Evolutionary conservation across 2,113 vertebrate species (phyloP).

Genomic region (Corydoras sp.): DNA sequence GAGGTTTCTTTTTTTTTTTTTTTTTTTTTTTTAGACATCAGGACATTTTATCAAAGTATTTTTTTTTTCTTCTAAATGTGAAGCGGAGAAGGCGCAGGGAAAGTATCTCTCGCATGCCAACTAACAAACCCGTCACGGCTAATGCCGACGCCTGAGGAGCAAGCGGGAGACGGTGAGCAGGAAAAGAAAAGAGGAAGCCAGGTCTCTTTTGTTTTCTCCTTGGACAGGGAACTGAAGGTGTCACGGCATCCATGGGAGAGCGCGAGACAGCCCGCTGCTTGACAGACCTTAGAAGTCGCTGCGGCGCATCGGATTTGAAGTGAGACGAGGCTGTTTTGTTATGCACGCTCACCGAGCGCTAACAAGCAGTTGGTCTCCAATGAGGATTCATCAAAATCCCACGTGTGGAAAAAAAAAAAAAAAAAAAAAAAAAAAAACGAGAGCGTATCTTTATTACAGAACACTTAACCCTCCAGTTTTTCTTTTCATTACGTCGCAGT

Average conservation of each 20-base stretch:
- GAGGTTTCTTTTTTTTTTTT: too few relatives aligned
- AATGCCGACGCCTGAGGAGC: conserved; percentile 48
- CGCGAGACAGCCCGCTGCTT: conserved; percentile 56
- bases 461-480: not conserved
- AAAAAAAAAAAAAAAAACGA: not conserved
- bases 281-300: conserved; percentile 66
- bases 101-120: conserved; percentile 36
- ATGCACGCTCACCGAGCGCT: conserved; percentile 63
- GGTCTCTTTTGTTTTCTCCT: conserved; percentile 48
- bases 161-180: conserved; percentile 58
- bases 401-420: not conserved
- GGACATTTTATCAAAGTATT: conserved; percentile 38
- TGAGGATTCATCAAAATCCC: conserved; percentile 58
- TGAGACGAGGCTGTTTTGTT: conserved; percentile 61
- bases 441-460: not conserved
- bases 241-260: conserved; percentile 53
- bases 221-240: conserved; percentile 61
- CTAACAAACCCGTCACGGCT: conserved; percentile 52
- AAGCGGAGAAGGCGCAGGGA: conserved; percentile 25
- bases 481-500: not conserved
- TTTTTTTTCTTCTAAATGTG: conserved; percentile 23
- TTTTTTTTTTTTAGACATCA: conserved; percentile 47
- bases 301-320: conserved; percentile 48
- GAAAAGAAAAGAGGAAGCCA: conserved; percentile 53
- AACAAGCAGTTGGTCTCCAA: conserved; percentile 56